These are phyloP conservation scores for Chascanopsetta lugubris DNA, from an alignment of 2,113 vertebrate species.

Conservation along the genomic window DNA sequence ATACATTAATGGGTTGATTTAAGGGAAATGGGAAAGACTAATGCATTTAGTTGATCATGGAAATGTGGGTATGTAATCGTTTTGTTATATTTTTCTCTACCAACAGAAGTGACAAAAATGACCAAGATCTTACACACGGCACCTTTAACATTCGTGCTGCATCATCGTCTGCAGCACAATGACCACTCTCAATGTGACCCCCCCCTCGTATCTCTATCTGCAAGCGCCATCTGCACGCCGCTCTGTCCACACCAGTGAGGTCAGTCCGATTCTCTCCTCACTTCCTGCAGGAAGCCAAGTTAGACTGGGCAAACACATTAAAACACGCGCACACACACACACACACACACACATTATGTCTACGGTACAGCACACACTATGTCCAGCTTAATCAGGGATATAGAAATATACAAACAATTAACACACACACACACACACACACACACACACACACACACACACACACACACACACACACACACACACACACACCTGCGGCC, in stretches of 20 bases:
- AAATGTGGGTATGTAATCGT: too few species aligned
- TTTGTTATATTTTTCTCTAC: too few species aligned
- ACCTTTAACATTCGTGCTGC: background rate
- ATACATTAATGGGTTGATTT: too few species aligned
- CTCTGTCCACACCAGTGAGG: constrained; percentile 55
- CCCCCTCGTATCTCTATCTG: constrained; percentile 57
- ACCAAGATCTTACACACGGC: too few species aligned
- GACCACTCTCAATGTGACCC: background rate
- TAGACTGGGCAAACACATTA: background rate
- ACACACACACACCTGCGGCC: background rate
- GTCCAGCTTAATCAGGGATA: constrained; percentile 11
- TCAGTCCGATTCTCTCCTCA: constrained; percentile 61
- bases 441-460: too few species aligned
- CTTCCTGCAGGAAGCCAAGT: constrained; percentile 73
- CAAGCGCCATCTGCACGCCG: constrained; percentile 58
- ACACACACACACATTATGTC: constrained; percentile 18
- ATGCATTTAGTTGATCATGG: too few species aligned
- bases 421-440: too few species aligned
- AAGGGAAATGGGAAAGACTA: too few species aligned
- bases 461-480: too few species aligned
- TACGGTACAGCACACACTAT: constrained; percentile 5
- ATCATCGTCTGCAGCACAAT: constrained; percentile 24
- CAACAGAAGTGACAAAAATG: too few species aligned
- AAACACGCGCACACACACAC: background rate
- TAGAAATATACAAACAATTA: too few species aligned